Conservation (phyloP, 2,797 vertebrate species). For the Mus spretus region DNA sequence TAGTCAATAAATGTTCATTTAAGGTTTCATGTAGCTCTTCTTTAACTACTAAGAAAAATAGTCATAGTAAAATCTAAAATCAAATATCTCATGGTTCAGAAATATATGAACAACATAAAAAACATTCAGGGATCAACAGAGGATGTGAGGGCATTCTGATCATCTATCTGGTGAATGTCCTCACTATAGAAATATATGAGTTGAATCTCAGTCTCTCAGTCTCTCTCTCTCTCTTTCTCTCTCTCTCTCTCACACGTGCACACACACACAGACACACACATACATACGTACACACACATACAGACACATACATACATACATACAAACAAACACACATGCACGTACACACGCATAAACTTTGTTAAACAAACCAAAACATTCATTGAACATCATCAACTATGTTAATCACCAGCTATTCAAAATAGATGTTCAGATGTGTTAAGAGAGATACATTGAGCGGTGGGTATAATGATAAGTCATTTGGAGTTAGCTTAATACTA, state of each 20-base stretch:
- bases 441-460: neutral
- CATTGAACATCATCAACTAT: neutral
- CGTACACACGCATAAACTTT: too few species aligned
- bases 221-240: neutral
- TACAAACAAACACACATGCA: too few species aligned
- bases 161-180: neutral
- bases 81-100: neutral
- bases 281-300: too few species aligned
- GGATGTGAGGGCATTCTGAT: neutral
- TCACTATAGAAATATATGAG: neutral
- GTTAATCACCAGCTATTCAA: neutral
- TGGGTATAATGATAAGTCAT: neutral
- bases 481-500: neutral
- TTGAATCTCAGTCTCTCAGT: neutral
- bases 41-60: neutral
- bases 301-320: too few species aligned
- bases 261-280: neutral
- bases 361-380: neutral
- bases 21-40: neutral
- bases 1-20: neutral
- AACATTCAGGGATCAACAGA: neutral
- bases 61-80: neutral
- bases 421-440: neutral
- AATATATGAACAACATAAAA: neutral
- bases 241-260: too few species aligned